Percentiles rank a stretch among this genome's conserved stretches.
Evolutionary conservation across 2,113 vertebrate genomes (phyloP).

Genomic region (Thunnus thynnus): DNA sequence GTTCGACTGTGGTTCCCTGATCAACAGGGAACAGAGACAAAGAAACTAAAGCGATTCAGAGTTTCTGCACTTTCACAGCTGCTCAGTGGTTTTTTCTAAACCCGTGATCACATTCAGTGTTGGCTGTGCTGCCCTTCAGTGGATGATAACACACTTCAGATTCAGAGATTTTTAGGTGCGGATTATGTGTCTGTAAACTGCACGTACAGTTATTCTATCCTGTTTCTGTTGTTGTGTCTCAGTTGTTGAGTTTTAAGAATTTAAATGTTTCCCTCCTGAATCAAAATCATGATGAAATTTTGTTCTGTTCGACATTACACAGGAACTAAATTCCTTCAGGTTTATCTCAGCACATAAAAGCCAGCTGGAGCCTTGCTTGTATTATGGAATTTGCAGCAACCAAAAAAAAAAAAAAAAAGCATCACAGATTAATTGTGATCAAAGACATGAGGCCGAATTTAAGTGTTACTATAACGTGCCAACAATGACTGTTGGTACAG

Average conservation of each 20-base stretch:
- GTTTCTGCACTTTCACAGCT: not conserved
- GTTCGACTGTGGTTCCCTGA: constrained; percentile 24
- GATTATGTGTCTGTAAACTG: not conserved
- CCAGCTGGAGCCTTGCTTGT: too few species aligned
- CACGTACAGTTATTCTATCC: not conserved
- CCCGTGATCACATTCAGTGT: constrained; percentile 15
- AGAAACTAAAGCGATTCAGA: not conserved
- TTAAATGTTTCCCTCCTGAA: not conserved
- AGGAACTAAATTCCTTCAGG: too few species aligned
- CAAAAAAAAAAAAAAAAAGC: too few species aligned
- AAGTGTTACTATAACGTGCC: too few species aligned
- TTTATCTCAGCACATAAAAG: too few species aligned
- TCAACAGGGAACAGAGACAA: constrained; percentile 51
- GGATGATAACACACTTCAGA: not conserved
- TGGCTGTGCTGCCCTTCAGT: not conserved
- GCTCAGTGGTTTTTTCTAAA: constrained; percentile 21
- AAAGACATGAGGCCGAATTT: too few species aligned
- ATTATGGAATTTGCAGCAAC: too few species aligned
- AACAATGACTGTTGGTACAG: too few species aligned
- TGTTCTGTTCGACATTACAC: too few species aligned
- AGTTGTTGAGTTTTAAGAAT: not conserved
- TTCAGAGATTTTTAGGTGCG: too few species aligned
- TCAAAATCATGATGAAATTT: not conserved
- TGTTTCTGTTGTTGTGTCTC: not conserved
- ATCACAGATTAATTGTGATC: too few species aligned